Conservation (phyloP, 1,140 invertebrate species). For the Antheraea pernyi region DNA sequence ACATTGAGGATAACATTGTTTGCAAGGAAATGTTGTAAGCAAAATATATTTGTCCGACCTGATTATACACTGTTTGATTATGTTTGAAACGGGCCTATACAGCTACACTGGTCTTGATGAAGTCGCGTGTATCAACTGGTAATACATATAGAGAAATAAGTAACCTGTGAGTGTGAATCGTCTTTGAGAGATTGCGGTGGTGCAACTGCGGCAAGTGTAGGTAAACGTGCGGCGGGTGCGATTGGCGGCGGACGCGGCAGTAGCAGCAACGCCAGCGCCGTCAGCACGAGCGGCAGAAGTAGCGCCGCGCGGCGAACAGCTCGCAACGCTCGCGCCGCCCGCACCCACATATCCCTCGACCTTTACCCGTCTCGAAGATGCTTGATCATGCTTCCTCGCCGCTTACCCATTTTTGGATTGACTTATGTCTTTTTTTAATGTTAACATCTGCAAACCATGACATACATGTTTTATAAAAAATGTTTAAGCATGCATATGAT, state of each 20-base stretch:
- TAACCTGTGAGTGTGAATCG: conserved; percentile 31
- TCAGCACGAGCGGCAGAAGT: conserved; percentile 60
- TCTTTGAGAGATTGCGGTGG: conserved; percentile 32
- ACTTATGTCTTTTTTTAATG: background rate
- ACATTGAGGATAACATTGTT: too few species aligned
- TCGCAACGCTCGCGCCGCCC: conserved; percentile 60
- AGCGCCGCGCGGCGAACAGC: conserved; percentile 64
- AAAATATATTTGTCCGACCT: too few species aligned
- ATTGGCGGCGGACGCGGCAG: conserved; percentile 57
- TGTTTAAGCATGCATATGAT: too few species aligned
- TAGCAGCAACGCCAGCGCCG: conserved; percentile 61
- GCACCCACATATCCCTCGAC: conserved; percentile 58
- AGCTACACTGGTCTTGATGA: too few species aligned
- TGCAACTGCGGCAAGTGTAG: conserved; percentile 25
- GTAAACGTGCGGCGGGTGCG: conserved; percentile 31
- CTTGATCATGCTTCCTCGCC: conserved; percentile 4
- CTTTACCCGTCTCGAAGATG: conserved; percentile 7
- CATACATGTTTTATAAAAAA: background rate
- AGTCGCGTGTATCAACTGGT: background rate
- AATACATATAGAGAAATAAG: background rate
- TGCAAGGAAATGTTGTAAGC: too few species aligned
- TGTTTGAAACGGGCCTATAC: too few species aligned
- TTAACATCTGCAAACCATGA: conserved; percentile 4
- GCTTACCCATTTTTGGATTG: conserved; percentile 1
- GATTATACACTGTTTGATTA: too few species aligned